Conservation (phyloP, 2,888 invertebrate genomes). For the Meliscaeva auricollis region DNA sequence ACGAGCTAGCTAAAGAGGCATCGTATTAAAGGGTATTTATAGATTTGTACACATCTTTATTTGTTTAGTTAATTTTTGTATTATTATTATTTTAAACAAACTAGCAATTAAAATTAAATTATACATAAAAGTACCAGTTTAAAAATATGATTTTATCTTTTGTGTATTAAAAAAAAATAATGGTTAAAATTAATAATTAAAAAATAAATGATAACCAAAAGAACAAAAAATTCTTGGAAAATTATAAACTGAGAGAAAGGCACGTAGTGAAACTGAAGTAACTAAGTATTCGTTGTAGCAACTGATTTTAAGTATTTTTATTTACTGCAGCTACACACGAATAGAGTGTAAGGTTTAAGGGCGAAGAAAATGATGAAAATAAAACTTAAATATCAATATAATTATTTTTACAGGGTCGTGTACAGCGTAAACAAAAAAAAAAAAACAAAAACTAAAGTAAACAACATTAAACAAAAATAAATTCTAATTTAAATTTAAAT, state of each 20-base stretch:
- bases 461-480: constrained; percentile 21
- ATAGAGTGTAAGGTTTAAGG: neutral
- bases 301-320: neutral
- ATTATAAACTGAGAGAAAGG: neutral
- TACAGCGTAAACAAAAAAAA: constrained; percentile 10
- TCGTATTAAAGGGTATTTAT: constrained; percentile 36
- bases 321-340: neutral
- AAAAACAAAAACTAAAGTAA: neutral
- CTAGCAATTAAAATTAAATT: constrained; percentile 29
- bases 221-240: neutral
- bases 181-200: neutral
- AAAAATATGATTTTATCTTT: constrained; percentile 14
- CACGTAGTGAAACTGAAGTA: neutral
- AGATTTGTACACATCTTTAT: constrained; percentile 39
- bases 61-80: constrained; percentile 30
- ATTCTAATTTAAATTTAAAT: constrained; percentile 25
- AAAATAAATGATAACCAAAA: neutral
- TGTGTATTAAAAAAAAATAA: neutral
- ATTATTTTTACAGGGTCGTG: neutral
- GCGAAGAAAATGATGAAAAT: neutral
- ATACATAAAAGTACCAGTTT: too few relatives aligned
- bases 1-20: constrained; percentile 57
- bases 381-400: neutral
- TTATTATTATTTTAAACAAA: constrained; percentile 21
- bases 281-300: neutral